Conservation (phyloP, 2,113 vertebrate genomes). For the Gavia stellata region DNA sequence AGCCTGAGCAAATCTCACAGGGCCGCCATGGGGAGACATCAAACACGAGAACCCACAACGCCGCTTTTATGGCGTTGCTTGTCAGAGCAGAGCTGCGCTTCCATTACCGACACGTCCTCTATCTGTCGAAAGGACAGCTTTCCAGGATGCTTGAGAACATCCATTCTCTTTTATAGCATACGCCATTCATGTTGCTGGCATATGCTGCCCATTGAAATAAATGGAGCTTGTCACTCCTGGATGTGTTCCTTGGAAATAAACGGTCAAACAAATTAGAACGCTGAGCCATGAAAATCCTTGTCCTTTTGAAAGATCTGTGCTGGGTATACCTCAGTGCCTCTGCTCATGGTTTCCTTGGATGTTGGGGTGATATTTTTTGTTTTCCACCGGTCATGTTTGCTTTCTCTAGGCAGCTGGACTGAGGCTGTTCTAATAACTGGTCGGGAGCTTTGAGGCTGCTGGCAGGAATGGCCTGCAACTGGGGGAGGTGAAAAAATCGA, state of each 20-base stretch:
- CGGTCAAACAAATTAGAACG: conserved; percentile 54
- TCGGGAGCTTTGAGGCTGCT: not conserved
- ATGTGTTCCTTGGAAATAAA: conserved; percentile 63
- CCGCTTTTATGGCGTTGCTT: not conserved
- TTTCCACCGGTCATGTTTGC: not conserved
- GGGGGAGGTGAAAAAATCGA: not conserved
- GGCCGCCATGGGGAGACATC: not conserved
- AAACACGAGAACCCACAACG: not conserved
- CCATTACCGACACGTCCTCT: conserved; percentile 18
- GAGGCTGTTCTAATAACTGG: not conserved
- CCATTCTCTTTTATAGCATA: conserved; percentile 52
- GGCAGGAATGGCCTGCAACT: not conserved
- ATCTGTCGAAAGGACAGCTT: conserved; percentile 20
- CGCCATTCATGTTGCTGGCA: conserved; percentile 42
- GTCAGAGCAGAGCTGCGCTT: conserved; percentile 16
- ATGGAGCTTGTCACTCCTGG: conserved; percentile 65
- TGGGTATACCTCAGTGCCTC: not conserved
- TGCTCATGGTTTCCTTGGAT: not conserved
- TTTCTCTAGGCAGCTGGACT: not conserved
- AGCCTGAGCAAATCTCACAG: not conserved
- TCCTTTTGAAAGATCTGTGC: conserved; percentile 57
- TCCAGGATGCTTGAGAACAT: conserved; percentile 33
- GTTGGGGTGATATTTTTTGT: not conserved
- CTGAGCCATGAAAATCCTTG: conserved; percentile 53
- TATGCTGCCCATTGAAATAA: conserved; percentile 65